These are phyloP conservation scores for Ceratosolen fusciceps DNA, from an alignment of 1,140 invertebrate species.

Conservation along the genomic window DNA sequence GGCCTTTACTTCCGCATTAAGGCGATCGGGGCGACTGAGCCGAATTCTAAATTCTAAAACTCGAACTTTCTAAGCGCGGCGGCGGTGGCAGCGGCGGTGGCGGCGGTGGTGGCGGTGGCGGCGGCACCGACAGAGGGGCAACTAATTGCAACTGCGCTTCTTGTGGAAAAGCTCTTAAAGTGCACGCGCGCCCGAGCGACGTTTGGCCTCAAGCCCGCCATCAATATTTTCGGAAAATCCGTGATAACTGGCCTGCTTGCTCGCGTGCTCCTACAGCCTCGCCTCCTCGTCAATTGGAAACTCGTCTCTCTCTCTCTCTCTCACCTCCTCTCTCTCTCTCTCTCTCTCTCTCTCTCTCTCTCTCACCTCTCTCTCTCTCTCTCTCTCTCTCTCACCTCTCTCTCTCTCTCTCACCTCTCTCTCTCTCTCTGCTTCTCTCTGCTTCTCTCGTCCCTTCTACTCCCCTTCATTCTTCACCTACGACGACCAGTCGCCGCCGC, in stretches of 20 bases:
- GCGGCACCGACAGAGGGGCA: no score
- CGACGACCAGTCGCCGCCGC: no score
- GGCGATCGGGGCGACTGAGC: background rate
- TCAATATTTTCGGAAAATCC: slow-evolving; percentile 63
- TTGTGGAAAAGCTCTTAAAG: background rate
- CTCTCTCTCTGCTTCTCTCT: no score
- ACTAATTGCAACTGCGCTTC: background rate
- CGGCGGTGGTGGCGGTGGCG: no score
- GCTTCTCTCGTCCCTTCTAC: no score
- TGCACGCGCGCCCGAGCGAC: slow-evolving; percentile 51
- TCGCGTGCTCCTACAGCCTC: no score
- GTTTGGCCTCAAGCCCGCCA: slow-evolving; percentile 57
- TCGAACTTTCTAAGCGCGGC: slow-evolving; percentile 19
- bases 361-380: background rate
- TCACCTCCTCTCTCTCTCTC: background rate
- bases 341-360: background rate
- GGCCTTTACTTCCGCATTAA: background rate
- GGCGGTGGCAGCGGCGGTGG: no score
- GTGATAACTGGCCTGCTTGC: slow-evolving; percentile 56
- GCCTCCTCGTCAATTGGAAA: slow-evolving; percentile 48
- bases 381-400: background rate
- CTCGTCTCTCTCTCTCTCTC: background rate
- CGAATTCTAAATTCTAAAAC: background rate
- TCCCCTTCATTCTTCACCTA: no score
- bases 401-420: no score